Base-by-base conservation (phyloP, 2,113 vertebrate genomes). In the Misgurnus anguillicaudatus region DNA sequence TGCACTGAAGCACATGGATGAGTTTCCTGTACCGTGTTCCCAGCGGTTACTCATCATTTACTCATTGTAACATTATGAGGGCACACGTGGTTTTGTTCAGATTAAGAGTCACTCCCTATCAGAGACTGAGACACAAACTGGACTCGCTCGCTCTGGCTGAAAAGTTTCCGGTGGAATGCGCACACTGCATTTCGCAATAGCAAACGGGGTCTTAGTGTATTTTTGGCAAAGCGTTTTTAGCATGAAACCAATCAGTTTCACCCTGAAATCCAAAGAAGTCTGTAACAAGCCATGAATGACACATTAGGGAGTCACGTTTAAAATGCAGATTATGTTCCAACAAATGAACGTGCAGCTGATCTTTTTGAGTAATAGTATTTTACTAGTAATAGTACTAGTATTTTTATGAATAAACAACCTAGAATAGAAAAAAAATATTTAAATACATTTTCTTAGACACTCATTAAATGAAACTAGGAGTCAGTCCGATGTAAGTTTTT, bases 281-380 rank as follows among this genome's bases (percentile, higher is more conserved):
- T 65, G 81, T 81, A 55, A 83, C 39, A 57, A 89, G 83, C 85
- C 85, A 82, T 79, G 82, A 80, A 81, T 91, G 90, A 92, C 89
- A 86, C 89, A 87, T 84, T 78, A 85, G 86, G 82, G 65, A 86
- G 62, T 87, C 86, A 88, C 89, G 89, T 76, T 74, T 87, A 85
- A 87, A 90, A 91, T 90, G 88, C 84, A 45, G 66, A 3, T 13
- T 24, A 53, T 53, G 72, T 73, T 80, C 84, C 85, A 90, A 90
- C 75, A 55, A 3, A 8, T 9, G 14, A 57, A 51, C 16, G 13
- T 51, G 13, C 14, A 51, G 16, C 48, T 51, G 11, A 51, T 51
- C 4, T 16, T 16, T 14, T 51, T 11, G 4, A 51, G 48, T 51
- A 13, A 51, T 51, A 51, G 48, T 51, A 51, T 14, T 51, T 14